Base-by-base conservation (phyloP, 1,140 invertebrate genomes). In the Heliconius nattereri region DNA sequence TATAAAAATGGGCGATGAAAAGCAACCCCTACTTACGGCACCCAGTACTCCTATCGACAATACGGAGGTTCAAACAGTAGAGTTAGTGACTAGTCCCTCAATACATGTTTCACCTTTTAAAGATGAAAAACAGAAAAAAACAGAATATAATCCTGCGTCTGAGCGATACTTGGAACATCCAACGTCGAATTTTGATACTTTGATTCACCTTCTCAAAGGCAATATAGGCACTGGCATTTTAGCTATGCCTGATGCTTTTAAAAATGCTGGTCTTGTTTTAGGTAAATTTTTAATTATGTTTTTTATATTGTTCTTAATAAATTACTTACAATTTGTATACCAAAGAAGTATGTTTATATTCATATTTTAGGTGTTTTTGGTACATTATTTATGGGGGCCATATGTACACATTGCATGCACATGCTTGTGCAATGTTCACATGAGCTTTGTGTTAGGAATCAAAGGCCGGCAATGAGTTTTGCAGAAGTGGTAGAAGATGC, bases 351-450 rank as follows among this genome's bases (percentile, higher is more conserved):
- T 45, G 16, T 45, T 16, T 45, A 16, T 45, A 16, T 45, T 45
- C 3, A 16, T 16, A 16, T 84, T 78, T 66, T 80, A 95, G 94
- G 95, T 93, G 89, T 96, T 40, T 95, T 96, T 86, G 96, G 97
- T n/a, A 96, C 97, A 2, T 89, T 97, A 66, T 87, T 97, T 6
- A 97, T 98, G 95, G 97, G 97, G 19, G 90, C 96, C 19, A 96
- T 98, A 78, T 98, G 97, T 89, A 97, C 97, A 8, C 97, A 98
- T 90, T 98, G 97, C 85, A 98, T 98, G 98, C 97, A 98, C 92
- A 96, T 98, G 94, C 87, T 98, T 88, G 96, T 98, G 7, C 95
- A 94, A 60, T 97, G 97, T 89, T 95, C 97, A 9, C 96, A 97
- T 88, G 96, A 97, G 83, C 90, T 97, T 3, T 97, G 96, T 85